Base-by-base conservation (phyloP, 2,797 vertebrate species). In the Arremon brunneinucha region DNA sequence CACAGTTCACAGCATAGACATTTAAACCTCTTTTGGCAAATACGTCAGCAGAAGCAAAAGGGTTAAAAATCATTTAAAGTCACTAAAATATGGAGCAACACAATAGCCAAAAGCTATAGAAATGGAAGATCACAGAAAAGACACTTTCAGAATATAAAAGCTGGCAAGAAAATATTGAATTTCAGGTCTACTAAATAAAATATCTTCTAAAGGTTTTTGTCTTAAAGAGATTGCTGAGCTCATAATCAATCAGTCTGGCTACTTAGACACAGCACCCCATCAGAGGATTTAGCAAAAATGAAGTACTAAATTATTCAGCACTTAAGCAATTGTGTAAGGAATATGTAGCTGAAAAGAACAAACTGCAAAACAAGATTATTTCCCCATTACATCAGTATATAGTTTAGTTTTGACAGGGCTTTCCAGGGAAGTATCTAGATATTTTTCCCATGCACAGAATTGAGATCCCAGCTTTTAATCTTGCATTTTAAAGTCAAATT, bases 261-360 rank as follows among this genome's bases (percentile, higher is more conserved):
- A 67, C 78, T 92, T 49, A 52, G 63, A 88, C 37, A 87, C 11
- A 77, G 55, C 0, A 0, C 14, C 81, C 44, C 70, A 84, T 19
- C 0, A 2, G 84, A 87, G 60, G 44, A 75, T 43, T 89, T 92
- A 74, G 83, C 52, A 93, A 84, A 95, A 96, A 82, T 67, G 43
- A 82, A 80, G 74, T 43, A 82, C 55, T 93, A 70, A 93, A 87
- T 95, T 89, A 94, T 94, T 97, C 94, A 93, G 44, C 35, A 63
- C 67, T 87, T 90, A 76, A 92, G 52, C 44, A 88, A 6, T 60
- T 0, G 1, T 46, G 41, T 46, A 76, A 95, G 49, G 80, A 92
- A 77, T 70, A 70, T 2, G 9, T 17, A 83, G 46, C 79, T 81
- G 65, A 14, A 74, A 74, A 90, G 67, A 49, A 87, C 35, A 79